Conservation (phyloP, 2,888 invertebrate genomes). For the Idaea dimidiata region DNA sequence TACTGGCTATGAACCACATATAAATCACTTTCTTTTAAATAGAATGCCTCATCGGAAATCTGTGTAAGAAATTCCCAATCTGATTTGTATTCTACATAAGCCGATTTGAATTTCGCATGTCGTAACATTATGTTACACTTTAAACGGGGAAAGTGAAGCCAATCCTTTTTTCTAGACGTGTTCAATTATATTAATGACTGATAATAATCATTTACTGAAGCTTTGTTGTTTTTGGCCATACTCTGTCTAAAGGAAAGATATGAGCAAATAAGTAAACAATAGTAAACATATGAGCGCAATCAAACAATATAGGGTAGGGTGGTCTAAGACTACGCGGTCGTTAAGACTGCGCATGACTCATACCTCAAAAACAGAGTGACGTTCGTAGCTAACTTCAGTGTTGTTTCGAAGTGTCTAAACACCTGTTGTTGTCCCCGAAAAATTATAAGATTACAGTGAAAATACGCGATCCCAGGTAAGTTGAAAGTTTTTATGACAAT, state of each 20-base stretch:
- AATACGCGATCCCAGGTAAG: too few species aligned
- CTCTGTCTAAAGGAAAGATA: conserved; percentile 40
- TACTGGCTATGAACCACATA: conserved; percentile 35
- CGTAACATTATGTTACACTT: conserved; percentile 49
- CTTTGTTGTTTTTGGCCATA: neutral
- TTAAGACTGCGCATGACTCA: too few species aligned
- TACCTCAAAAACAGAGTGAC: too few species aligned
- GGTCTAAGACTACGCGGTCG: too few species aligned
- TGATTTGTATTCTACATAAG: conserved; percentile 67
- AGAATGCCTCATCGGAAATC: conserved; percentile 56
- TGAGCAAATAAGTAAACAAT: conserved; percentile 11
- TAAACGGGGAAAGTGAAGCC: conserved; percentile 41
- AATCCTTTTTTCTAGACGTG: neutral
- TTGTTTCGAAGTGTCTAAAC: too few species aligned
- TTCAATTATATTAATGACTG: neutral
- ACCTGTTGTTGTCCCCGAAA: too few species aligned
- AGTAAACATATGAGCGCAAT: too few species aligned
- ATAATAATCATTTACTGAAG: neutral
- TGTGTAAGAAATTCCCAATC: conserved; percentile 67
- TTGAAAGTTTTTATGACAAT: too few species aligned
- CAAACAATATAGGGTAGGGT: too few species aligned
- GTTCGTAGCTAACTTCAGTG: too few species aligned
- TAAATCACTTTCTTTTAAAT: conserved; percentile 64
- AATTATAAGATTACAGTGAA: too few species aligned
- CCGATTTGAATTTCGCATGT: conserved; percentile 55